A percentile compares a stretch with the other conserved stretches of the same genome.
Evolutionary conservation across 2,113 vertebrate species (phyloP).

Genomic region (Pterophyllum scalare): DNA sequence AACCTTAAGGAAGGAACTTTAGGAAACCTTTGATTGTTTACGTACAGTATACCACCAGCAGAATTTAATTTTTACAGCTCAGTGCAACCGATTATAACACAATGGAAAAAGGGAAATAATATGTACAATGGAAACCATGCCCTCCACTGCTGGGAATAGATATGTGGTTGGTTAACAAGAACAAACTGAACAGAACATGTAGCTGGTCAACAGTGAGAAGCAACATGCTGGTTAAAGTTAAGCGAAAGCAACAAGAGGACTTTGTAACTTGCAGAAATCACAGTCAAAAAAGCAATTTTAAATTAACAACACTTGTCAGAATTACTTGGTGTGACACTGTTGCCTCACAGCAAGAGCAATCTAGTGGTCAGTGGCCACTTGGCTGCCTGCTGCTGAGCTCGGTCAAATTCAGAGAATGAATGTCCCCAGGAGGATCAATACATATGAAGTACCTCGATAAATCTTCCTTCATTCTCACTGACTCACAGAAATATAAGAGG

Average conservation of each 20-base stretch:
- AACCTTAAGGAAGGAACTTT: too few relatives aligned
- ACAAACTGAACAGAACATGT: not conserved
- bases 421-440: not conserved
- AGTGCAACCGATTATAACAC: not conserved
- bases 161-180: not conserved
- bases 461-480: not conserved
- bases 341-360: slow-evolving; percentile 14
- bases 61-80: not conserved
- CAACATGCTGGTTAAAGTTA: not conserved
- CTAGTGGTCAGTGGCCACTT: not conserved
- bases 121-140: not conserved
- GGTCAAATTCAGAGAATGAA: not conserved
- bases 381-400: not conserved
- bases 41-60: not conserved
- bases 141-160: not conserved
- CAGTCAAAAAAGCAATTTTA: not conserved
- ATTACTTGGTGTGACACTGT: not conserved
- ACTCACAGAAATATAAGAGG: not conserved
- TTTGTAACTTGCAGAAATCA: not conserved
- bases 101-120: not conserved
- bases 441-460: not conserved
- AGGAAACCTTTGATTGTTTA: too few relatives aligned
- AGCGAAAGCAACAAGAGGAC: not conserved
- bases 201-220: slow-evolving; percentile 7
- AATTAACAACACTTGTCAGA: not conserved